These are phyloP conservation scores for Cheilosia urbana DNA, from an alignment of 2,888 invertebrate species.

Conservation along the genomic window DNA sequence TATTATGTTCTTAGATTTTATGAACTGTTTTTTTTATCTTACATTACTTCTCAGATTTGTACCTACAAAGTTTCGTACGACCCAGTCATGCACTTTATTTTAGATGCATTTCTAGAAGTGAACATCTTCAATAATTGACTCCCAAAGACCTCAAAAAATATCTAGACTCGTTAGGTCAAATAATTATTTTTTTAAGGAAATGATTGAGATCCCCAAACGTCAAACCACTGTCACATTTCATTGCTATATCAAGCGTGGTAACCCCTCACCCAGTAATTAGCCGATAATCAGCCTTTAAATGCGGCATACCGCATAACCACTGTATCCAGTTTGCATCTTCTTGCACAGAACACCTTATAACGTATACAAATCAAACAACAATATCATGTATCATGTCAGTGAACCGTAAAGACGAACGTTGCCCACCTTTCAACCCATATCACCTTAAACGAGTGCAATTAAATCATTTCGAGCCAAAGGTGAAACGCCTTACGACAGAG, in stretches of 20 bases:
- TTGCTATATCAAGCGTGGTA: background rate
- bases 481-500: slow-evolving; percentile 54
- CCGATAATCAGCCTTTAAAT: slow-evolving; percentile 12
- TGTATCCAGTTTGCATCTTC: background rate
- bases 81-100: no score
- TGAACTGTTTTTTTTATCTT: no score
- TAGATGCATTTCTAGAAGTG: no score
- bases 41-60: no score
- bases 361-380: slow-evolving; percentile 11
- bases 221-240: slow-evolving; percentile 1
- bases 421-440: slow-evolving; percentile 68
- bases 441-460: slow-evolving; percentile 68
- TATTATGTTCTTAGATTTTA: no score
- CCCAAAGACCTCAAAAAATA: no score
- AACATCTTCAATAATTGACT: no score
- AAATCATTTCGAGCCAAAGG: slow-evolving; percentile 62
- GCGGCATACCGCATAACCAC: background rate
- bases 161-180: no score
- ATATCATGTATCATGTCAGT: slow-evolving; percentile 55
- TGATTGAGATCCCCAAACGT: background rate
- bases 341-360: background rate
- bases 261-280: background rate
- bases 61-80: no score
- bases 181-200: no score
- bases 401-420: slow-evolving; percentile 61